Evolutionary conservation across 2,888 invertebrate species (phyloP).

Genomic region (Incurvaria masculella): DNA sequence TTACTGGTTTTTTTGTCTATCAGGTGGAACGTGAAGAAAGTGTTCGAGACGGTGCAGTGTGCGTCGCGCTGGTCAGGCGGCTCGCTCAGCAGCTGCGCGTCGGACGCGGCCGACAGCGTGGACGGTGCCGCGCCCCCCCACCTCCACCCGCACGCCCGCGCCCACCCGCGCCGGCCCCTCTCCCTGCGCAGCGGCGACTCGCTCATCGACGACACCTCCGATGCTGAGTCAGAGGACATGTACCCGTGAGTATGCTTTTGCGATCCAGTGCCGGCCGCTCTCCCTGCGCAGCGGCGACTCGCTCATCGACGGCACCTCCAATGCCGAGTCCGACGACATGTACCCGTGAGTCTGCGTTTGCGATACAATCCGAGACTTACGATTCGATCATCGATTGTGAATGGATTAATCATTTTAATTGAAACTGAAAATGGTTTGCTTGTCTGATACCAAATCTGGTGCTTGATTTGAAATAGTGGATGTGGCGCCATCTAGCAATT

Average conservation of each 20-base stretch:
- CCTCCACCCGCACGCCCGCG: constrained; percentile 53
- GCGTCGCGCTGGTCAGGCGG: constrained; percentile 61
- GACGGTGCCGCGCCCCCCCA: constrained; percentile 37
- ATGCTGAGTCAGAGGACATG: constrained; percentile 69
- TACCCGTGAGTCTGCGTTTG: constrained; percentile 63
- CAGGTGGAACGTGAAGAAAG: constrained; percentile 81
- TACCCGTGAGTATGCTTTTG: constrained; percentile 62
- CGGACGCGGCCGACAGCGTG: constrained; percentile 36
- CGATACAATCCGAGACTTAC: no score
- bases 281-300: constrained; percentile 55
- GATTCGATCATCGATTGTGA: no score
- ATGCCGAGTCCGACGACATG: constrained; percentile 69
- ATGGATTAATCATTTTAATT: no score
- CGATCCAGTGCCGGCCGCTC: no score
- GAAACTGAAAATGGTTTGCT: no score
- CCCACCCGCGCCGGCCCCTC: constrained; percentile 54
- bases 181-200: constrained; percentile 58
- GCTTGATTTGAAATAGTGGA: no score
- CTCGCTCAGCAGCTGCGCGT: constrained; percentile 30
- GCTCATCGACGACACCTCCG: constrained; percentile 51
- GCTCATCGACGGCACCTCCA: constrained; percentile 51
- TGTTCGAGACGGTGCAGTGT: constrained; percentile 88
- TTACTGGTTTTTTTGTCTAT: constrained; percentile 18
- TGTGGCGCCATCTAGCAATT: no score
- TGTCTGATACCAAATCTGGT: no score